Base-by-base conservation (phyloP, 1,140 invertebrate species). In the Drosophila ficusphila region DNA sequence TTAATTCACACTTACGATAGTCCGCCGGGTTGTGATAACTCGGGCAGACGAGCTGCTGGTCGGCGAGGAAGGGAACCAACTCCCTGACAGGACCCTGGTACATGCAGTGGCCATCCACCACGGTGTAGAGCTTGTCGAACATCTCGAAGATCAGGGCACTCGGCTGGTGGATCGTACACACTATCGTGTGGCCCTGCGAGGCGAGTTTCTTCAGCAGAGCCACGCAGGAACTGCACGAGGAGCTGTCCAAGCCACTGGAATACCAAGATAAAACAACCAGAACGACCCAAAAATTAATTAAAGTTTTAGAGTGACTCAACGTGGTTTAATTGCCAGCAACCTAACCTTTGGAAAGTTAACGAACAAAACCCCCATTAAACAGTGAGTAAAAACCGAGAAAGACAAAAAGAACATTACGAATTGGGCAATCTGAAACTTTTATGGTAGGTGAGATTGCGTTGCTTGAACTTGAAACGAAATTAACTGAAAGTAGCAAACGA, bases 121-220 rank as follows among this genome's bases (percentile, higher is more conserved):
- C 92, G n/a, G 97, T 95, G 90, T 99, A 99, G 0, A 99, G 92
- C 79, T 97, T 95, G 91, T 99, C 98, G 90, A 99, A 99, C 94
- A 97, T 98, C 91, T 99, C 97, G 86, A 99, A 98, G 6, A 99
- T 93, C 76, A 98, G 93, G 2, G 98, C 98, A 77, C 96, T 98
- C 0, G 98, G 98, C 90, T 99, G 98, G 92, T 99, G 98, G 76
- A 99, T 99, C 2, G 98, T 99, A 56, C 96, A 96, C 3, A 97
- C 93, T 7, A 98, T 94, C 0, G 96, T 97, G 42, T 96, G 92
- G 0, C 97, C 96, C 46, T 96, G 95, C 16, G 94, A 92, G 0
- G 97, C 96, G 23, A 98, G 91, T 41, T 94, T 94, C 91, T 97
- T 95, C 25, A 97, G 91, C 23, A 97, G 90, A 4, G 93, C 91